phyloP scores from a whole-genome alignment of 2,888 invertebrate genomes.

The Drosophila kanekoi region DNA sequence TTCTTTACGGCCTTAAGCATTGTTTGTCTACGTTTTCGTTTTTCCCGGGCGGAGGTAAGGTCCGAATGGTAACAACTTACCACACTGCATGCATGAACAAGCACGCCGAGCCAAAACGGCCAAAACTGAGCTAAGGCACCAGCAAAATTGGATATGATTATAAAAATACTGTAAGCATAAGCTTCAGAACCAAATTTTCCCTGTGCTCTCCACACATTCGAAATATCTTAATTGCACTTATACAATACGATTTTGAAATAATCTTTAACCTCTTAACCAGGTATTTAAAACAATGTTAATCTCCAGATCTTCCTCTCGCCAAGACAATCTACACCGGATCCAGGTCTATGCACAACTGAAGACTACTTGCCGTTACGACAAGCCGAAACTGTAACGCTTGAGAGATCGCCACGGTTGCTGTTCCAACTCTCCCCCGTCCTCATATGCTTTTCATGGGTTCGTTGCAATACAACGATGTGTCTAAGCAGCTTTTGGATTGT shows the following conservation, averaged over 20 bases:
- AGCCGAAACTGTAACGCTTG: slow-evolving; percentile 77
- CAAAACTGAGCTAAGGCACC: slow-evolving; percentile 23
- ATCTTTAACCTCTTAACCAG: not conserved
- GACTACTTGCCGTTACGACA: slow-evolving; percentile 73
- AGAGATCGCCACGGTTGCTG: slow-evolving; percentile 64
- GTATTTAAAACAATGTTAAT: slow-evolving; percentile 5
- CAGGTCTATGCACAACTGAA: slow-evolving; percentile 73
- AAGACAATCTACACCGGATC: slow-evolving; percentile 48
- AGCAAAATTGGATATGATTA: slow-evolving; percentile 12
- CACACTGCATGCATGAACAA: slow-evolving; percentile 66
- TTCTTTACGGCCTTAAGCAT: slow-evolving; percentile 81
- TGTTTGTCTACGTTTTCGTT: slow-evolving; percentile 52
- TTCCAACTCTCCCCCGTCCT: slow-evolving; percentile 1
- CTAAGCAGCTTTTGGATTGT: slow-evolving; percentile 25
- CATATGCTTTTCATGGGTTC: slow-evolving; percentile 28
- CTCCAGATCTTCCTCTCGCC: slow-evolving; percentile 23
- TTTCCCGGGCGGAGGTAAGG: slow-evolving; percentile 27
- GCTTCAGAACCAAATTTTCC: not conserved
- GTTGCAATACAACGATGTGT: slow-evolving; percentile 41
- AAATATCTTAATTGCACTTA: not conserved
- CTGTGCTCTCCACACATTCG: too few relatives aligned
- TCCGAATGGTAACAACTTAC: slow-evolving; percentile 60
- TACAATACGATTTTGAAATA: not conserved
- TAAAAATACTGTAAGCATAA: not conserved
- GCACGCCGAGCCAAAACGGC: slow-evolving; percentile 27